Evolutionary conservation across 2,888 invertebrate species (phyloP).

Genomic region (Andrena fulva): DNA sequence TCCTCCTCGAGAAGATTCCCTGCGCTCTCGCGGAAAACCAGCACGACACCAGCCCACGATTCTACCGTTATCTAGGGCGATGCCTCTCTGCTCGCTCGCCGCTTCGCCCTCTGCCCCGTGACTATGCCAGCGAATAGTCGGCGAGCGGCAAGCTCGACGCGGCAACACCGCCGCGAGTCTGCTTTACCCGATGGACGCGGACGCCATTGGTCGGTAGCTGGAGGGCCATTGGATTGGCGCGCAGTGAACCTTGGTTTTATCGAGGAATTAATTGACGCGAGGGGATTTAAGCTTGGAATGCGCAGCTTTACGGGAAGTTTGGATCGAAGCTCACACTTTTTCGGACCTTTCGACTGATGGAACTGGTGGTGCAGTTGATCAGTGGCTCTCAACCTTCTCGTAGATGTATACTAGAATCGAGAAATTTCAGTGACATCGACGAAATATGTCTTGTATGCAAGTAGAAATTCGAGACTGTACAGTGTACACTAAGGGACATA

Average conservation of each 20-base stretch:
- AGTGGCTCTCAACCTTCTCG: too few relatives aligned
- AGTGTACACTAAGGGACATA: too few relatives aligned
- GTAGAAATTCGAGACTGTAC: too few relatives aligned
- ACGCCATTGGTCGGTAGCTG: constrained; percentile 27
- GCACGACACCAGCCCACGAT: constrained; percentile 78
- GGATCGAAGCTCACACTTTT: not conserved
- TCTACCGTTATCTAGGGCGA: constrained; percentile 84
- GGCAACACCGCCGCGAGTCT: not conserved
- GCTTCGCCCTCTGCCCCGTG: constrained; percentile 70
- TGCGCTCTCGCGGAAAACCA: constrained; percentile 64
- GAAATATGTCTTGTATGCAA: too few relatives aligned
- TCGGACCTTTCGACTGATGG: too few relatives aligned
- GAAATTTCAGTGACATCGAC: too few relatives aligned
- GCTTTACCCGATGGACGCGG: constrained; percentile 3
- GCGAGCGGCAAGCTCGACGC: constrained; percentile 12
- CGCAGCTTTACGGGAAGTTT: too few relatives aligned
- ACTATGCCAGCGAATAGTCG: constrained; percentile 21
- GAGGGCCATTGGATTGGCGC: not conserved
- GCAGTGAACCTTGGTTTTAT: not conserved
- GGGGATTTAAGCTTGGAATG: not conserved
- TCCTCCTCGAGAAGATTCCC: constrained; percentile 53
- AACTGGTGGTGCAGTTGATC: too few relatives aligned
- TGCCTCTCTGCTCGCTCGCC: constrained; percentile 79
- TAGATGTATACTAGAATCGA: too few relatives aligned
- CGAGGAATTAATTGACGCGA: not conserved